Conservation (phyloP, 2,797 vertebrate species). For the Phataginus tricuspis region DNA sequence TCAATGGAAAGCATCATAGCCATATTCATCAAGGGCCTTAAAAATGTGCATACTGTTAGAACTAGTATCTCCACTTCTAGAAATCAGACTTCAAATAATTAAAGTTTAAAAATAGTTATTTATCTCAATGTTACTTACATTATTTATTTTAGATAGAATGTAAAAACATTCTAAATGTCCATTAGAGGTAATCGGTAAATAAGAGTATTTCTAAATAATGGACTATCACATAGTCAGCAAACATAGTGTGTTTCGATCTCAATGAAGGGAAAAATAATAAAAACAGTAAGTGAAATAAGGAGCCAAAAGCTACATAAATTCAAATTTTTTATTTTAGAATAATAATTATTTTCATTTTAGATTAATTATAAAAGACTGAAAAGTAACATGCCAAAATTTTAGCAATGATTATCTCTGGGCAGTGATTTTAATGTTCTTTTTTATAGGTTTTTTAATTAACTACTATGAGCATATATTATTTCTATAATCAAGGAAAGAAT, state of each 20-base stretch:
- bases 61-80: not conserved
- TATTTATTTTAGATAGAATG: not conserved
- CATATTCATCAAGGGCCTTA: not conserved
- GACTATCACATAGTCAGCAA: not conserved
- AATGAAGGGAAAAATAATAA: not conserved
- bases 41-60: not conserved
- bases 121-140: not conserved
- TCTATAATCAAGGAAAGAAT: not conserved
- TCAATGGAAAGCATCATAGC: not conserved
- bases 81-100: not conserved
- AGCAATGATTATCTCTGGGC: not conserved
- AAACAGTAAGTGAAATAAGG: not conserved
- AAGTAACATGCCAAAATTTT: not conserved
- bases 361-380: not conserved
- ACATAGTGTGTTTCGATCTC: not conserved
- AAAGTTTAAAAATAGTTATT: constrained; percentile 3
- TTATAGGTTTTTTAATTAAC: not conserved
- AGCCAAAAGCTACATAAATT: not conserved
- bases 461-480: not conserved
- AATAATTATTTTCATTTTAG: not conserved
- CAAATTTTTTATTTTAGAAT: not conserved
- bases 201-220: not conserved
- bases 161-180: not conserved
- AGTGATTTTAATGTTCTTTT: not conserved
- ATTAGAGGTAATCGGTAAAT: not conserved